These are phyloP conservation scores for Oceanites oceanicus DNA, from an alignment of 2,113 vertebrate genomes.

Conservation along the genomic window DNA sequence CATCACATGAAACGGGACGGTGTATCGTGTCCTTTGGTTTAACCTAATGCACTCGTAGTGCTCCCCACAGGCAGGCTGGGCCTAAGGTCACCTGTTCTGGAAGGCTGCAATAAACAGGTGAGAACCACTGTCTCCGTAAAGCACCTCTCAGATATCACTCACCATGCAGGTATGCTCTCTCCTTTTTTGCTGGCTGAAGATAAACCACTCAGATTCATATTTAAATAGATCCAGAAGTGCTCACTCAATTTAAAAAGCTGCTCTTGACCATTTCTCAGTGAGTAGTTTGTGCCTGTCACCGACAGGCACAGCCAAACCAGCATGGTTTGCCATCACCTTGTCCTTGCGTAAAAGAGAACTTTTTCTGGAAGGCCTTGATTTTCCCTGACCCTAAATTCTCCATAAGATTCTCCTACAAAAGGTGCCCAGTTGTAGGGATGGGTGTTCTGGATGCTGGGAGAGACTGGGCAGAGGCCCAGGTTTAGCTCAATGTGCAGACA, in stretches of 20 bases:
- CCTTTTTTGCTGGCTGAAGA: neutral
- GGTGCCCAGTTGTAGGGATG: neutral
- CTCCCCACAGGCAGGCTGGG: neutral
- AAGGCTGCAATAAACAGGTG: neutral
- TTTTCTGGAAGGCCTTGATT: neutral
- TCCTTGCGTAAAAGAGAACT: neutral
- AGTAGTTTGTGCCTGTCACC: neutral
- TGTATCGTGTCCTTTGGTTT: neutral
- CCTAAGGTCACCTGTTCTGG: neutral
- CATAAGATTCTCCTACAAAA: neutral
- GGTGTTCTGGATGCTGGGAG: neutral
- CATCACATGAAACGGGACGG: accelerated
- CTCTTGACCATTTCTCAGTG: neutral
- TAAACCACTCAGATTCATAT: neutral
- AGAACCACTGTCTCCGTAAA: neutral
- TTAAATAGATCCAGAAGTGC: neutral
- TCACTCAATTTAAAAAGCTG: neutral
- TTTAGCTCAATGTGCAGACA: neutral
- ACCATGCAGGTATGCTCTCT: neutral
- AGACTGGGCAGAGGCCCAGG: neutral
- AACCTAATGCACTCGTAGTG: neutral
- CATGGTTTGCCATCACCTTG: neutral
- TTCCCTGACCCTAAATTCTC: neutral
- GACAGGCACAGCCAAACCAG: no score
- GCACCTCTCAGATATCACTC: neutral